Base-by-base conservation (phyloP, 2,888 invertebrate genomes). In the Hesperia comma region DNA sequence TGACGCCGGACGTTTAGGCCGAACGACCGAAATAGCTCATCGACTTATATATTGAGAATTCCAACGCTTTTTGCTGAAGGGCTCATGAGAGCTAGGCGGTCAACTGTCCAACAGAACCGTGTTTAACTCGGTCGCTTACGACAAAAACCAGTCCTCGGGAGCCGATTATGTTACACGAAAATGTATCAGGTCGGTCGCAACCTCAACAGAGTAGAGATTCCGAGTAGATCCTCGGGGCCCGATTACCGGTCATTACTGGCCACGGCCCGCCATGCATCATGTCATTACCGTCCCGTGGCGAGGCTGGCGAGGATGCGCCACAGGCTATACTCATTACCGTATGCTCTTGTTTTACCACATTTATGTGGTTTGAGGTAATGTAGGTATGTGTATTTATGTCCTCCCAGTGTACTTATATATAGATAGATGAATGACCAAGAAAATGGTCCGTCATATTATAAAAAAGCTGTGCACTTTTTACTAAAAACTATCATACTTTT, bases 211-310 rank as follows among this genome's bases (percentile, higher is more conserved):
- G 26, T 2, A 26, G 5, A 2, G 15, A n/a, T 46, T 46, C 43
- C 43, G 43, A 46, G 32, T 17, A 66, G 72, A 79, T 82, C 87
- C 84, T 79, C 77, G 67, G 81, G 87, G 86, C 78, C 73, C 78
- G 85, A 85, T 86, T 87, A 87, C 83, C 80, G 82, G 82, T 84
- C 82, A 87, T 86, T 87, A 84, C 83, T 67, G 67, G 49, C 62
- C 32, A 37, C 63, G 26, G 46, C 49, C 63, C 10, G 46, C 43
- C 57, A 68, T 81, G 78, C 82, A 79, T 83, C 83, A 76, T 78
- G 79, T 77, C 75, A 84, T 85, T 82, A 83, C 79, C 69, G 75
- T 75, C 69, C 68, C 69, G 70, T 68, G 54, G 62, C 69, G 26
- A 26, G 26, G 26, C 26, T 26, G 26, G 26, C 26, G 62, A 62